Conservation (phyloP, 1,140 invertebrate genomes). For the Delia radicum region DNA sequence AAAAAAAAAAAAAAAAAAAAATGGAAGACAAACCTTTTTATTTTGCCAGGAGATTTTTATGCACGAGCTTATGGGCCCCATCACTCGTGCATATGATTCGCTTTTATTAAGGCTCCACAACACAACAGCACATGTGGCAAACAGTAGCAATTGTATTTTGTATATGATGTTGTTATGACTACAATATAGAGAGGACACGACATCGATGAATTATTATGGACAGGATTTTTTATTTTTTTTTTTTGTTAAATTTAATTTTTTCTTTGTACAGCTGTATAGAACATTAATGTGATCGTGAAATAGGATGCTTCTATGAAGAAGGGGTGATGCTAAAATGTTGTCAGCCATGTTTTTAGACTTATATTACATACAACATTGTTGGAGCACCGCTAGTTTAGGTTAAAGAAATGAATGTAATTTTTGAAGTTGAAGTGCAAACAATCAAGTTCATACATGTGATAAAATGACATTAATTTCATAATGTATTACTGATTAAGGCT, state of each 20-base stretch:
- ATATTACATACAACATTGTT: neutral
- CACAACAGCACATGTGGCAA: conserved; percentile 44
- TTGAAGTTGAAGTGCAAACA: neutral
- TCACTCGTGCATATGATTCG: conserved; percentile 29
- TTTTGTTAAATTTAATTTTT: neutral
- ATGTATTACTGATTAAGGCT: no score
- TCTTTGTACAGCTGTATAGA: neutral
- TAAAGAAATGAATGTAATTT: neutral
- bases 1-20: neutral
- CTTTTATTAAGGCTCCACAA: neutral
- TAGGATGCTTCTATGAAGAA: neutral
- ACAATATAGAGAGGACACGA: conserved; percentile 16
- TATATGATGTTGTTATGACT: conserved; percentile 37
- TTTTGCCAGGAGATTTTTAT: conserved; percentile 37
- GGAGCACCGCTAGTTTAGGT: neutral
- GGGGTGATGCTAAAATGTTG: neutral
- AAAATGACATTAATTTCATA: neutral
- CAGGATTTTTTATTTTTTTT: neutral
- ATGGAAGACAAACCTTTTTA: conserved; percentile 18
- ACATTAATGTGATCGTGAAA: neutral
- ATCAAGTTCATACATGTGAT: neutral
- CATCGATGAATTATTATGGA: conserved; percentile 22
- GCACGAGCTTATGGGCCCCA: conserved; percentile 34
- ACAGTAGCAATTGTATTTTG: conserved; percentile 54
- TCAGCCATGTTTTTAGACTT: neutral